Percentiles rank a stretch among this genome's conserved stretches.
Conservation (phyloP, 2,888 invertebrate genomes). For the Meteorus cinctellus region DNA sequence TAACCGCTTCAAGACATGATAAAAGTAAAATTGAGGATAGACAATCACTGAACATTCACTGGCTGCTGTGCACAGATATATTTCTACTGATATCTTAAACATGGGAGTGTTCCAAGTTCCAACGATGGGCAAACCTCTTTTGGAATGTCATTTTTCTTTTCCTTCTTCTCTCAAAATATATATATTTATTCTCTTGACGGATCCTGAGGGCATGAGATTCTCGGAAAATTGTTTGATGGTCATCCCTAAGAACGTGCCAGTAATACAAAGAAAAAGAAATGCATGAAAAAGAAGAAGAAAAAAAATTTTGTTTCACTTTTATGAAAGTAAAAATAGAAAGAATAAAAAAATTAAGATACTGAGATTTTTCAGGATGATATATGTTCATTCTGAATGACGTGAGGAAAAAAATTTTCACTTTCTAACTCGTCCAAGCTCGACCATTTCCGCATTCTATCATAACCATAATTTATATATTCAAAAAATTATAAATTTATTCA, state of each 20-base stretch:
- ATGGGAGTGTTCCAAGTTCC: not conserved
- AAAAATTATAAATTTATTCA: too few relatives aligned
- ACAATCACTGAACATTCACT: not conserved
- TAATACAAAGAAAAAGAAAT: not conserved
- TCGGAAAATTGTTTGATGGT: not conserved
- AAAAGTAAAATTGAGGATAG: not conserved
- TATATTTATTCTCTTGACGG: not conserved
- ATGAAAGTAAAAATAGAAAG: not conserved
- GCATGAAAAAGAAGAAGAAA: not conserved
- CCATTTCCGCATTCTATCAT: constrained; percentile 5
- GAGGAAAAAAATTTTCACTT: constrained; percentile 12
- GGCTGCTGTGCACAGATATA: not conserved
- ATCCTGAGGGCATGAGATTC: not conserved
- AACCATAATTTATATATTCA: not conserved
- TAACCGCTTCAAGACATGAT: too few relatives aligned
- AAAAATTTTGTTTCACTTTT: not conserved
- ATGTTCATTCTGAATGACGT: not conserved
- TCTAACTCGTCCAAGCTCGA: constrained; percentile 21
- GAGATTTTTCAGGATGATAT: not conserved
- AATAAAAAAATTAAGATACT: not conserved
- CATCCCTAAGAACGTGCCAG: not conserved
- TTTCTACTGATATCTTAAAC: not conserved
- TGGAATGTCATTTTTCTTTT: constrained; percentile 9
- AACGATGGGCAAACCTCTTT: not conserved
- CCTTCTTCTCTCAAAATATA: not conserved